These are phyloP conservation scores for Falco biarmicus DNA, from an alignment of 2,797 vertebrate species.

Conservation along the genomic window DNA sequence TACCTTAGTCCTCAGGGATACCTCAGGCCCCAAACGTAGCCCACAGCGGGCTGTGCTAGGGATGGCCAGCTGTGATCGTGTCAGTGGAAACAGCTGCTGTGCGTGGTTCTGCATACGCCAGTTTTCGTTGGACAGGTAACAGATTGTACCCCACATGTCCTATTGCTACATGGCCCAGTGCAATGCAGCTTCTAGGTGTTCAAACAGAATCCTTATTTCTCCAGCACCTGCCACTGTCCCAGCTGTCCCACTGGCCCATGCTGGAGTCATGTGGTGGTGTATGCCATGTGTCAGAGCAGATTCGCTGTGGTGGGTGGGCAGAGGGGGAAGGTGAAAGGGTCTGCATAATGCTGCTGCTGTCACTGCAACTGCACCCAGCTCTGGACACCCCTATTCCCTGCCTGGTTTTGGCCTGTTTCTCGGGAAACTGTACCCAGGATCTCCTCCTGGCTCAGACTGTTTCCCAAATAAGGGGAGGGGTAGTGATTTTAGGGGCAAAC, in stretches of 20 bases:
- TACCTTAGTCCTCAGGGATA: not conserved
- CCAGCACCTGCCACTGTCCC: not conserved
- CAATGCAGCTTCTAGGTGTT: not conserved
- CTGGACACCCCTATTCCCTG: not conserved
- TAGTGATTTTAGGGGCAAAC: not conserved
- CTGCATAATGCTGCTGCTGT: not conserved
- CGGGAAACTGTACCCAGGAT: not conserved
- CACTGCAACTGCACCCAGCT: not conserved
- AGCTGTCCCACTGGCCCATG: not conserved
- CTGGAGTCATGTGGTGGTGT: not conserved
- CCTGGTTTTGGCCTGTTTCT: not conserved
- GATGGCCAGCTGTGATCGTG: not conserved
- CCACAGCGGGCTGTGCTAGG: not conserved
- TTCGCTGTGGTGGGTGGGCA: not conserved
- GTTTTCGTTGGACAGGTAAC: not conserved
- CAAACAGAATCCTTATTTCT: not conserved
- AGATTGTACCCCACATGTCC: not conserved
- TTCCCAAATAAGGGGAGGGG: not conserved
- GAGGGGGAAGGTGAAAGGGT: not conserved
- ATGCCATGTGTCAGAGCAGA: not conserved
- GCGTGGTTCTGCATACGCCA: accelerated
- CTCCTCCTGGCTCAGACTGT: not conserved
- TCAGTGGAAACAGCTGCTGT: not conserved
- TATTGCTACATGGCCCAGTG: not conserved
- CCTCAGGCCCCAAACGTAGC: not conserved